Evolutionary conservation across 1,140 invertebrate species (phyloP).

Genomic region (Macrobrachium nipponense): DNA sequence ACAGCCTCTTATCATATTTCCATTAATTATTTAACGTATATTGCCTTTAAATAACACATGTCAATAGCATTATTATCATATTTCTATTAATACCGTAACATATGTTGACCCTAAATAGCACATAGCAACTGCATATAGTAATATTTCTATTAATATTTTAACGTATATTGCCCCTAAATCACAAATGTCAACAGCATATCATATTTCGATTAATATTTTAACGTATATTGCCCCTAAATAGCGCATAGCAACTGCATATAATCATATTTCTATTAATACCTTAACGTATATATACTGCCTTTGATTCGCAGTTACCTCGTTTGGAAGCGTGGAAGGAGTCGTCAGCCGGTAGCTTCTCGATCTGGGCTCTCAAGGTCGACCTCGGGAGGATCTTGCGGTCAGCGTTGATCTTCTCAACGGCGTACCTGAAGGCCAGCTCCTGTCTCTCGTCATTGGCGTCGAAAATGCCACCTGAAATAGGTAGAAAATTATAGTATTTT

Average conservation of each 20-base stretch:
- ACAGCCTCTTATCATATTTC: too few relatives aligned
- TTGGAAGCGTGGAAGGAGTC: conserved; percentile 93
- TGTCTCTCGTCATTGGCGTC: conserved; percentile 86
- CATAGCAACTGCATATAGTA: too few relatives aligned
- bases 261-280: too few relatives aligned
- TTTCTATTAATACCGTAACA: too few relatives aligned
- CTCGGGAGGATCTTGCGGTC: conserved; percentile 84
- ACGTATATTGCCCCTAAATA: too few relatives aligned
- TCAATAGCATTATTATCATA: too few relatives aligned
- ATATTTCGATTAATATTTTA: background rate
- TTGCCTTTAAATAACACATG: too few relatives aligned
- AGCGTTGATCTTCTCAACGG: conserved; percentile 89
- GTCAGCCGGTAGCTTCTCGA: conserved; percentile 87
- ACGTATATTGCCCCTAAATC: background rate
- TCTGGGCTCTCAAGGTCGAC: conserved; percentile 84
- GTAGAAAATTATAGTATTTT: too few relatives aligned
- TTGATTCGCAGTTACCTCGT: conserved; percentile 79
- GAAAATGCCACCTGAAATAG: conserved; percentile 84
- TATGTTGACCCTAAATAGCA: too few relatives aligned
- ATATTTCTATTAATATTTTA: background rate
- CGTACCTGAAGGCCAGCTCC: conserved; percentile 89
- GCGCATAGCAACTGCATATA: too few relatives aligned
- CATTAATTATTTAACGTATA: background rate
- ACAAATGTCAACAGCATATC: too few relatives aligned
- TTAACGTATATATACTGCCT: background rate